Base-by-base conservation (phyloP, 1,140 invertebrate species). In the Lepidostoma basale region DNA sequence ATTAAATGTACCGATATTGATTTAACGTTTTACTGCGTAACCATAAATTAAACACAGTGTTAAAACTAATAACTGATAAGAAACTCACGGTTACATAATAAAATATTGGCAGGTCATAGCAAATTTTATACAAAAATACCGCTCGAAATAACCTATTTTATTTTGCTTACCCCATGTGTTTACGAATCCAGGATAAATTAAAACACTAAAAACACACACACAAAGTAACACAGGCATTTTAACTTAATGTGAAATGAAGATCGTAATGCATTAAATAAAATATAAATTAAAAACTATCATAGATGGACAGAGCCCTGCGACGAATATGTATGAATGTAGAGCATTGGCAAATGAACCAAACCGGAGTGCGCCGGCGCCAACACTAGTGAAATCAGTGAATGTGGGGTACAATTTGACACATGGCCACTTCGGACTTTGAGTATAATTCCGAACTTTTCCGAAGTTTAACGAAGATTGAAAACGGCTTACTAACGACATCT, bases 181-280 rank as follows among this genome's bases (percentile, higher is more conserved):
- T 14, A 30, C 52, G 25, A 33, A 42, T 39, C 30, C 36, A 6
- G 56, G 56, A 59, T 39, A 59, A 39, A 40, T 33, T 14, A 42
- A 59, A 42, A 40, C 18, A 59, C 30, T 39, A 30, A 59, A 33
- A 18, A 59, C 33, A 59, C 56, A 59, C n/a, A 42, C 56, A 59
- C 36, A 39, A n/a, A 40, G 23, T 30, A 40, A 22, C 18, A 40
- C 6, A 39, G 18, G n/a, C 56, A 59, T 59, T 59, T 22, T 59
- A 40, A 40, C 39, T 42, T 22, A 4, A 14, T 23, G 14, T 59
- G 28, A 40, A 12, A 25, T 23, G 0, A 23, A 18, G 23, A 59
- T 59, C 56, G 25, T 39, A 59, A n/a, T n/a, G n/a, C n/a, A n/a
- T n/a, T n/a, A 59, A 59, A 39, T 59, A 20, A 59, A 22, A 40